Percentiles rank a stretch among this genome's conserved stretches.
Conservation (phyloP, 1,140 invertebrate species). For the Hypsibius dujardini region DNA sequence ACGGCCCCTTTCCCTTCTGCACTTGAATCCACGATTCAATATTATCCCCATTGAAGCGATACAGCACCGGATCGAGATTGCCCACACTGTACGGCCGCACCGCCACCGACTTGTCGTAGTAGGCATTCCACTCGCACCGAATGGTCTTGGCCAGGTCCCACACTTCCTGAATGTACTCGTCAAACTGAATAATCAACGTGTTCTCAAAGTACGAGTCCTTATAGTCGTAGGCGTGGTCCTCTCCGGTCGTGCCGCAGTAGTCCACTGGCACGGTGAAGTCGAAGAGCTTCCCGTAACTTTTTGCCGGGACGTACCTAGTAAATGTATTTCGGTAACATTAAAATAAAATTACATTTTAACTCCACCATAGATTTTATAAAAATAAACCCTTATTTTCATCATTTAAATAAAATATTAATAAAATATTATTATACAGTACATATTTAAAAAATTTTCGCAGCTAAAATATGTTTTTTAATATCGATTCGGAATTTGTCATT, state of each 20-base stretch:
- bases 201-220: conserved; percentile 65
- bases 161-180: conserved; percentile 79
- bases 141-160: conserved; percentile 54
- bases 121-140: conserved; percentile 81
- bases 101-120: conserved; percentile 80
- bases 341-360: no score
- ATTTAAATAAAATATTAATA: no score
- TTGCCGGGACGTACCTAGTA: conserved; percentile 46
- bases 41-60: conserved; percentile 83
- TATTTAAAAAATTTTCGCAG: no score
- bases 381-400: no score
- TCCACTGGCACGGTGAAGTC: conserved; percentile 80
- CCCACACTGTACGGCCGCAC: conserved; percentile 76
- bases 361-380: no score
- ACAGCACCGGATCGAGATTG: conserved; percentile 76
- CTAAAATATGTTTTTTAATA: no score
- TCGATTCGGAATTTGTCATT: no score
- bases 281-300: conserved; percentile 65
- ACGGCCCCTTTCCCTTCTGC: conserved; percentile 71
- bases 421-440: no score
- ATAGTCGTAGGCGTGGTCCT: neutral
- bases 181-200: conserved; percentile 83
- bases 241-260: conserved; percentile 60
- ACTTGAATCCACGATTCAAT: conserved; percentile 92
- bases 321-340: no score